Evolutionary conservation across 2,797 vertebrate species (phyloP).

Genomic region (Poeciliopsis turneri): DNA sequence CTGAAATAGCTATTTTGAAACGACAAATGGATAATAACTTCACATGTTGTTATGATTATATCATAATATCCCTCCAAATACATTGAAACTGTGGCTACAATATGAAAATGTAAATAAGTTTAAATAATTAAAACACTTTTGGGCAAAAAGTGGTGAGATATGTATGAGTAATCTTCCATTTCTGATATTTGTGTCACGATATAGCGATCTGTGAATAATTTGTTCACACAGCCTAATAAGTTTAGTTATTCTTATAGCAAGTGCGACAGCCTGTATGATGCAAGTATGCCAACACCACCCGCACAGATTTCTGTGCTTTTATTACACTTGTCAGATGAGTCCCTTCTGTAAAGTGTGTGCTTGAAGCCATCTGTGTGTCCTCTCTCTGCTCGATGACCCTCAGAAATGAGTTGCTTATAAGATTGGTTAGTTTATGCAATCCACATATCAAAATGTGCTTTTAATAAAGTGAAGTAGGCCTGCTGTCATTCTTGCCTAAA

Average conservation of each 20-base stretch:
- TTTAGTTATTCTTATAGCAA: slow-evolving; percentile 19
- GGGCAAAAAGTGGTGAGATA: background rate
- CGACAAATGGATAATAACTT: background rate
- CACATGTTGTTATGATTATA: background rate
- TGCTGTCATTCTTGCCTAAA: background rate
- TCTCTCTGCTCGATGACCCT: slow-evolving; percentile 32
- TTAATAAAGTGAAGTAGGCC: background rate
- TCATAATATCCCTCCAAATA: background rate
- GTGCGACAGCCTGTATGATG: slow-evolving; percentile 20
- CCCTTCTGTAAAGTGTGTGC: slow-evolving; percentile 14
- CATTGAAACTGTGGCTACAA: background rate
- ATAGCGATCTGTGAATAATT: background rate
- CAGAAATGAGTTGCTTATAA: slow-evolving; percentile 7
- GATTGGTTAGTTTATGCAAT: background rate
- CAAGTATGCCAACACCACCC: slow-evolving; percentile 15
- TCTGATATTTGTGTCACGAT: background rate
- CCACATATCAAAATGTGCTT: background rate
- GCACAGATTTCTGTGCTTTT: slow-evolving; percentile 30
- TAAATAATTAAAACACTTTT: background rate
- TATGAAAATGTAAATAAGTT: background rate
- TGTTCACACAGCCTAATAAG: slow-evolving; percentile 6
- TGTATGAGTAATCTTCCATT: background rate
- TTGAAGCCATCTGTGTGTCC: slow-evolving; percentile 51
- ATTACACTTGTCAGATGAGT: slow-evolving; percentile 39
- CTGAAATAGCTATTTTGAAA: background rate